Conservation (phyloP, 2,113 vertebrate species). For the Scartelaos histophorus region DNA sequence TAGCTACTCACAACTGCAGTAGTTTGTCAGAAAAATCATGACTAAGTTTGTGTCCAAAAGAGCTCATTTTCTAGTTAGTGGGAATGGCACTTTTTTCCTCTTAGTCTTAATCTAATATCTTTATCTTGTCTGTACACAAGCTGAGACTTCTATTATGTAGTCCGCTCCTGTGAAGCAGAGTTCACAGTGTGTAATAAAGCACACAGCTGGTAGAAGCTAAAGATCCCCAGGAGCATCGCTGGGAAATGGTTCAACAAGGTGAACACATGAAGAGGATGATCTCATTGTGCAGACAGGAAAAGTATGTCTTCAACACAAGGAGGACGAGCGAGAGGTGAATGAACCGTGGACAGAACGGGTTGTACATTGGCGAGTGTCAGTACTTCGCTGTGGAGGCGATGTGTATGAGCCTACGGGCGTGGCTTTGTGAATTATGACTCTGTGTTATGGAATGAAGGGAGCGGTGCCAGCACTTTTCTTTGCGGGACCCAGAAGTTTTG, state of each 20-base stretch:
- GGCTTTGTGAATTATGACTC: constrained; percentile 75
- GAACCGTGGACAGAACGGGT: not conserved
- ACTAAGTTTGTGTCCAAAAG: not conserved
- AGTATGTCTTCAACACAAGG: constrained; percentile 9
- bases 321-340: not conserved
- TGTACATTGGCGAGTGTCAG: constrained; percentile 30
- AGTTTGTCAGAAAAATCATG: no score
- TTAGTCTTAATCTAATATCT: constrained; percentile 12
- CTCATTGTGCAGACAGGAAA: constrained; percentile 38
- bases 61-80: constrained; percentile 23
- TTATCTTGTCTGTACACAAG: constrained; percentile 31
- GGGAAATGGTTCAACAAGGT: constrained; percentile 45
- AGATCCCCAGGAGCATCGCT: constrained; percentile 32
- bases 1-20: no score
- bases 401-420: constrained; percentile 58
- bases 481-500: constrained; percentile 64
- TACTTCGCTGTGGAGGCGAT: constrained; percentile 26
- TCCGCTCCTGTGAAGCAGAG: constrained; percentile 40
- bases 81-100: constrained; percentile 8
- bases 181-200: constrained; percentile 59
- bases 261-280: constrained; percentile 31
- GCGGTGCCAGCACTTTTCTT: constrained; percentile 72
- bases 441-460: constrained; percentile 78
- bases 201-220: constrained; percentile 44
- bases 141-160: constrained; percentile 39